Evolutionary conservation across 2,888 invertebrate species (phyloP), one percentile per base, ranked within the genome.

Genomic region (Conus canariensis): DNA sequence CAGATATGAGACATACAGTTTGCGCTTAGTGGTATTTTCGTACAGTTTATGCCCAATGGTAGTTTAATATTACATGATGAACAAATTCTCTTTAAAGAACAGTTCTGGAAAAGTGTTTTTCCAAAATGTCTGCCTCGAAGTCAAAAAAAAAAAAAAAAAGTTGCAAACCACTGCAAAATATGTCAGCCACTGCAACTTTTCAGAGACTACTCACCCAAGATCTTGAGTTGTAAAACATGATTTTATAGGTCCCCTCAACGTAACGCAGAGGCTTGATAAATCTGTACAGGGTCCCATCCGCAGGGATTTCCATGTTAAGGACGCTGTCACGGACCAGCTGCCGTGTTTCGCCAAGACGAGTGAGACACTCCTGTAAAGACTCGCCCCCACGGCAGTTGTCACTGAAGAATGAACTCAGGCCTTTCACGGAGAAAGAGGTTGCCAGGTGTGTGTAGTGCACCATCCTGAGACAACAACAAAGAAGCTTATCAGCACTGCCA

Each of bases 161-260:
- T 10, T 14, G 16, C 12, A 16, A 64, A 64, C 16, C 64, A 16
- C 10, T 64, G 64, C 12, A 64, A 64, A 10, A 64, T 45, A 45
- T 45, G 45, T 45, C 45, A 45, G 45, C 45, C 45, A 45, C 45
- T 45, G 45, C 45, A 45, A 45, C 45, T 45, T 4, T 45, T 45
- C 45, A 2, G 16, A 64, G 12, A 64, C 64, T 64, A 64, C 64
- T 64, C 64, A 70, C 70, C 22, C 89, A 83, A 16, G 85, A 25
- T 25, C 45, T 25, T 19, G 83, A 80, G 14, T 64, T 87, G 80
- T 19, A n/a, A 45, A 45, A 16, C 16, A 30, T 25, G 25, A 90
- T 56, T 6, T 87, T 30, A n/a, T 88, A 92, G 74, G 85, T 89
- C 80, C 59, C 25, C 64, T 92, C 88, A 85, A 90, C 89, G 89